Evolutionary conservation across 2,113 vertebrate genomes (phyloP).

Genomic region (Misgurnus anguillicaudatus): DNA sequence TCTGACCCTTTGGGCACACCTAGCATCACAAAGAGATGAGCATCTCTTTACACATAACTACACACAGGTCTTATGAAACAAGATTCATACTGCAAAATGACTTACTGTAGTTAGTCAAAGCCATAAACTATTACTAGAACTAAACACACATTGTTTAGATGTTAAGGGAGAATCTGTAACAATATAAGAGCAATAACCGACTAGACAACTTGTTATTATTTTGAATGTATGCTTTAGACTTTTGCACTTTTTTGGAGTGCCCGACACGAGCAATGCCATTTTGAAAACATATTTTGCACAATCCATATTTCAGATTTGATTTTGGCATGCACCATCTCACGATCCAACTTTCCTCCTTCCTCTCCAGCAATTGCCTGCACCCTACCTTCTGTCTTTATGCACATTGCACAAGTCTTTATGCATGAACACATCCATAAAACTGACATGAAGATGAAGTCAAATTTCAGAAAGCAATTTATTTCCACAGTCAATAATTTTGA

Average conservation of each 20-base stretch:
- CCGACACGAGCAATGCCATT: too few relatives aligned
- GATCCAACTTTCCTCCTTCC: neutral
- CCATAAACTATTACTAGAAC: neutral
- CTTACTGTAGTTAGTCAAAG: neutral
- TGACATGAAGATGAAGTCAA: neutral
- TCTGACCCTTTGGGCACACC: constrained; percentile 24
- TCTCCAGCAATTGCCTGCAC: neutral
- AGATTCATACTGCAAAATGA: neutral
- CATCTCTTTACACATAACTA: constrained; percentile 38
- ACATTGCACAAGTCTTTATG: neutral
- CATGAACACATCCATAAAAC: neutral
- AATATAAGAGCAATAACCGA: too few relatives aligned
- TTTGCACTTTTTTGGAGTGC: too few relatives aligned
- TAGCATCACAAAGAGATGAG: constrained; percentile 27
- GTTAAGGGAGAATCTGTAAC: neutral
- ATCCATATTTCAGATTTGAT: neutral
- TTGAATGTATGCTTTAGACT: too few relatives aligned
- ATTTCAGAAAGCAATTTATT: neutral
- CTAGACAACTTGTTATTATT: too few relatives aligned
- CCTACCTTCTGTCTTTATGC: too few relatives aligned
- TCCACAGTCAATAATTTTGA: too few relatives aligned
- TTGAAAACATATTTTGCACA: too few relatives aligned
- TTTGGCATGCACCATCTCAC: neutral
- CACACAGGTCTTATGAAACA: constrained; percentile 24
- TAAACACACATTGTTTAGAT: neutral